phyloP scores from a whole-genome alignment of 2,113 vertebrate genomes.

The Protobothrops flavoviridis region DNA sequence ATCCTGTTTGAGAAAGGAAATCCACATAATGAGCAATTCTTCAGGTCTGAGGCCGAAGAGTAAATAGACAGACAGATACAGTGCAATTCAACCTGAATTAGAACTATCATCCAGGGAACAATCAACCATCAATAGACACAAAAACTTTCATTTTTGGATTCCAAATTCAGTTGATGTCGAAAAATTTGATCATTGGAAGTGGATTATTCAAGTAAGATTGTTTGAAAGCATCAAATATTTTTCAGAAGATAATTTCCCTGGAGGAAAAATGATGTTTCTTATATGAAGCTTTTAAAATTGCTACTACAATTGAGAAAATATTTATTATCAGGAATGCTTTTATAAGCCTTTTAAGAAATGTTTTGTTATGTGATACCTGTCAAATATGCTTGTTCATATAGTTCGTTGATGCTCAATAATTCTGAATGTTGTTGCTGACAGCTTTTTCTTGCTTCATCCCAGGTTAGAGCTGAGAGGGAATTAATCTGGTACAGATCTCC shows the following conservation, averaged over 20 bases:
- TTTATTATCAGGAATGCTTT: neutral
- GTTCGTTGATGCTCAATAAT: conserved; percentile 84
- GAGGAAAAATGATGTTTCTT: neutral
- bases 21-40: neutral
- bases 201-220: neutral
- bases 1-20: conserved; percentile 66
- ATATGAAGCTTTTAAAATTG: neutral
- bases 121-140: too few species aligned
- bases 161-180: neutral
- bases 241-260: neutral
- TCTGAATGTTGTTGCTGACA: conserved; percentile 90
- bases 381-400: conserved; percentile 87
- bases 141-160: neutral
- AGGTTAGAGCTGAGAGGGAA: conserved; percentile 79
- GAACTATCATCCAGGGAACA: neutral
- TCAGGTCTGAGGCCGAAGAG: neutral
- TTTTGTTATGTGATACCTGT: conserved; percentile 75
- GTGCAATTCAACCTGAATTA: neutral
- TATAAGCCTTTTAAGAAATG: neutral
- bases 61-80: neutral
- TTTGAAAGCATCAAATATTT: neutral
- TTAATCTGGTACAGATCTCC: conserved; percentile 86
- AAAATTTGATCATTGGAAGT: neutral
- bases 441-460: conserved; percentile 92
- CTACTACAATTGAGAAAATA: neutral